phyloP scores from a whole-genome alignment of 2,113 vertebrate genomes.

The Macquaria ambigua region DNA sequence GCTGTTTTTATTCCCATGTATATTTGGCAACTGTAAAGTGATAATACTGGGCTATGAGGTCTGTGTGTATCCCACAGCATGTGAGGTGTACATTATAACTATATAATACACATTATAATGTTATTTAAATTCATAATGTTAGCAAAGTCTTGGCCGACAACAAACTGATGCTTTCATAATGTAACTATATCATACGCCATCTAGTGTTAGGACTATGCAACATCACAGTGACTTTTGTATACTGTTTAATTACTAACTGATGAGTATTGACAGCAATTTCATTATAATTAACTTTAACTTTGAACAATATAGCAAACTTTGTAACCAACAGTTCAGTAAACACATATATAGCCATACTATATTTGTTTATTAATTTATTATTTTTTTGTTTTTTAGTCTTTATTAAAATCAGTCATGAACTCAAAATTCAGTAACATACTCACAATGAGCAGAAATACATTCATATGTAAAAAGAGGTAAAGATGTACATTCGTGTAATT shows the following conservation, averaged over 20 bases:
- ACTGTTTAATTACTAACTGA: not conserved
- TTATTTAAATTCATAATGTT: not conserved
- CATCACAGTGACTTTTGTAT: not conserved
- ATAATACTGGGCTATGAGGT: not conserved
- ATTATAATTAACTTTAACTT: not conserved
- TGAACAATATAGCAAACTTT: not conserved
- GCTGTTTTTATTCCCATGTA: not conserved
- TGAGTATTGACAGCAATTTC: not conserved
- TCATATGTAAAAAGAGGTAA: no score
- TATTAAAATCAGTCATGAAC: not conserved
- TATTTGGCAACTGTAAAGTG: not conserved
- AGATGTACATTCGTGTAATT: no score
- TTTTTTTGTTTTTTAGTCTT: not conserved
- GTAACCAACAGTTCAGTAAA: not conserved
- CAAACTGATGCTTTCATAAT: not conserved
- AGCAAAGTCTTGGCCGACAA: not conserved
- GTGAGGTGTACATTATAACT: not conserved
- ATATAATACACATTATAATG: not conserved
- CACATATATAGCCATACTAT: not conserved
- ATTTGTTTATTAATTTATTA: not conserved
- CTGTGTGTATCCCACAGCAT: not conserved
- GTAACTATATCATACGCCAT: not conserved
- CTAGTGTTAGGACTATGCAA: not conserved
- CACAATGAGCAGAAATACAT: not conserved
- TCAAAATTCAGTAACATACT: not conserved